Evolutionary conservation across 2,888 invertebrate species (phyloP), one percentile per base, ranked within the genome.

Genomic region (Melieria crassipennis): DNA sequence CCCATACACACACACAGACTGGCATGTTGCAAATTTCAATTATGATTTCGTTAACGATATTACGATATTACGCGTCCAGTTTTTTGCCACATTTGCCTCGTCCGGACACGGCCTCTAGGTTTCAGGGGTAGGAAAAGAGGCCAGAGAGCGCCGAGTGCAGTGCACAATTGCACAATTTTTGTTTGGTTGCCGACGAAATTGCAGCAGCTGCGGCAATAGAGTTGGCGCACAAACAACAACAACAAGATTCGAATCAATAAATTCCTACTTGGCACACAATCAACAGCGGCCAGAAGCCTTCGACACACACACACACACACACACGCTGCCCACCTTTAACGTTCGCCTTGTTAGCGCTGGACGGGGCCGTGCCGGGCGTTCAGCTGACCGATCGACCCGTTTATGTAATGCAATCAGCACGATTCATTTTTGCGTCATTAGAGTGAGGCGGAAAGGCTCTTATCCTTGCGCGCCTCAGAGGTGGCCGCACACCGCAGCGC

Each of bases 221-320:
- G 6, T 11, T 43, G 62, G 43, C 10, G 13, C 13, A 65, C 45
- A 10, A 43, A 50, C 62, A 55, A 57, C 48, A 69, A 56, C 48
- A 52, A 58, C 61, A 61, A 61, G 6, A 16, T 16, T 6, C 10
- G n/a, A 61, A 13, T 5, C 42, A 64, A 64, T n/a, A 9, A 48
- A 48, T 6, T 30, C 30, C 7, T 3, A 30, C 48, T 48, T 48
- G 48, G 13, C 48, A 48, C 7, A 62, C 7, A 4, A 62, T 30
- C 5, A 16, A 46, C 43, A 10, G 16, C 7, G 7, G 13, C 9
- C 11, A 46, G 47, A 10, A 7, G 55, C 63, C 5, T 11, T 16
- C 61, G 13, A 13, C 30, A 7, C 30, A 30, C 30, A 30, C 30
- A 30, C 30, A 16, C 16, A 30, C 30, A 30, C 30, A 30, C 1